These are phyloP conservation scores for Melanerpes formicivorus DNA, from an alignment of 2,113 vertebrate species.

Conservation along the genomic window DNA sequence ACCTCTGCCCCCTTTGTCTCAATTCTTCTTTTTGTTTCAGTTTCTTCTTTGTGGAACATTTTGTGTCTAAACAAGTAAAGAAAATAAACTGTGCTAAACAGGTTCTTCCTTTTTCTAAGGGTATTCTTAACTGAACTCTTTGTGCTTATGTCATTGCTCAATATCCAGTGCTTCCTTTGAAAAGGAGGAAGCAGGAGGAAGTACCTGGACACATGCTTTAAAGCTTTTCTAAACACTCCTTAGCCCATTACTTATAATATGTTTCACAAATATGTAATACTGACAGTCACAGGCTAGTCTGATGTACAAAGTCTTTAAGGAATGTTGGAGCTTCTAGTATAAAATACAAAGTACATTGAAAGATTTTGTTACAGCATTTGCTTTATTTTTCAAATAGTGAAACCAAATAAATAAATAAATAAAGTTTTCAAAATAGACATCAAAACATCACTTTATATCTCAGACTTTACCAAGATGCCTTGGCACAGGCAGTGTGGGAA, in stretches of 20 bases:
- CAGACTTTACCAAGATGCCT: neutral
- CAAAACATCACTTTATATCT: neutral
- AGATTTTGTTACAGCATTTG: neutral
- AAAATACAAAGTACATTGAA: neutral
- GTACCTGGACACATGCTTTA: neutral
- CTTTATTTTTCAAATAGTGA: too few species aligned
- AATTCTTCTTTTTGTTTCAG: too few species aligned
- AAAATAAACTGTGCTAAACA: neutral
- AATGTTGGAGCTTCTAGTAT: neutral
- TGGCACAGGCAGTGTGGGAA: neutral
- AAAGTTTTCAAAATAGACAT: neutral
- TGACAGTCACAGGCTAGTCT: neutral
- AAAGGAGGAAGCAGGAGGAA: neutral
- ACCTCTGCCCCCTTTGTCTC: too few species aligned
- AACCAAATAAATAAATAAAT: too few species aligned
- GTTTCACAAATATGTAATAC: fast-evolving
- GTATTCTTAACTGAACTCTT: neutral
- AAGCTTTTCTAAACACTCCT: neutral
- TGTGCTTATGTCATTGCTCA: neutral
- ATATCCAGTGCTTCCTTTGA: neutral
- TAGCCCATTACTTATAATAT: neutral
- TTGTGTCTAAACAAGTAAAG: neutral
- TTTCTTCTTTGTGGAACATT: too few species aligned
- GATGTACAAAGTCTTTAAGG: neutral
- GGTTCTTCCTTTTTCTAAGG: neutral